Evolutionary conservation across 2,797 vertebrate species (phyloP).

Genomic region (Catamblyrhynchus diadema): DNA sequence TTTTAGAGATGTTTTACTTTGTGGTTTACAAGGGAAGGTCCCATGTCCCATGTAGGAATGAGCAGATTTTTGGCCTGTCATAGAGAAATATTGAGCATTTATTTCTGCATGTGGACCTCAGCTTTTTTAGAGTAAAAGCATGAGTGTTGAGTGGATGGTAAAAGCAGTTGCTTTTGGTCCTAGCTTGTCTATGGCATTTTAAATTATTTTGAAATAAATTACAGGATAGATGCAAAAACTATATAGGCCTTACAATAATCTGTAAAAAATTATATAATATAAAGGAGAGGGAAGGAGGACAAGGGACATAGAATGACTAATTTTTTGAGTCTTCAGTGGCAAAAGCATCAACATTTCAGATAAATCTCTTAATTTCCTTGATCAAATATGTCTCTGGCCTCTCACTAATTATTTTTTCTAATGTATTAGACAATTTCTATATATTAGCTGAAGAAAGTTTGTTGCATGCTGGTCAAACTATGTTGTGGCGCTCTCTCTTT

Average conservation of each 20-base stretch:
- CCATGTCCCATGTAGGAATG: not conserved
- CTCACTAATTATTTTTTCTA: constrained; percentile 63
- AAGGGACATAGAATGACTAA: constrained; percentile 9
- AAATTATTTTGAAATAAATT: constrained; percentile 56
- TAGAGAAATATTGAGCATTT: not conserved
- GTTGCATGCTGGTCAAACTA: constrained; percentile 72
- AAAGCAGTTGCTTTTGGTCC: constrained; percentile 42
- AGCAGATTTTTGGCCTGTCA: not conserved
- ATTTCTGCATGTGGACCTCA: constrained; percentile 49
- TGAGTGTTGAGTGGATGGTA: constrained; percentile 59
- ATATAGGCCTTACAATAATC: constrained; percentile 53
- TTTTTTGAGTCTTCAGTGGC: constrained; percentile 50
- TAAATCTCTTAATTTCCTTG: constrained; percentile 43
- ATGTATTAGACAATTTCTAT: constrained; percentile 60
- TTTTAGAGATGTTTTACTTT: not conserved
- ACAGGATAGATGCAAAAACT: constrained; percentile 43
- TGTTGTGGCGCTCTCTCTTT: constrained; percentile 59
- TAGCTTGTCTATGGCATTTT: constrained; percentile 60
- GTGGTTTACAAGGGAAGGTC: constrained; percentile 17
- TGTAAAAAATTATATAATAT: constrained; percentile 24
- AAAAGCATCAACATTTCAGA: constrained; percentile 50
- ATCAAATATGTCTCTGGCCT: constrained; percentile 49
- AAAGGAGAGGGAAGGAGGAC: constrained; percentile 18
- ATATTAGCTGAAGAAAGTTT: constrained; percentile 61
- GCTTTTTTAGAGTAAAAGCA: constrained; percentile 61